Evolutionary conservation across 2,888 invertebrate species (phyloP), one percentile per base, ranked within the genome.

Genomic region (Microchrysa polita): DNA sequence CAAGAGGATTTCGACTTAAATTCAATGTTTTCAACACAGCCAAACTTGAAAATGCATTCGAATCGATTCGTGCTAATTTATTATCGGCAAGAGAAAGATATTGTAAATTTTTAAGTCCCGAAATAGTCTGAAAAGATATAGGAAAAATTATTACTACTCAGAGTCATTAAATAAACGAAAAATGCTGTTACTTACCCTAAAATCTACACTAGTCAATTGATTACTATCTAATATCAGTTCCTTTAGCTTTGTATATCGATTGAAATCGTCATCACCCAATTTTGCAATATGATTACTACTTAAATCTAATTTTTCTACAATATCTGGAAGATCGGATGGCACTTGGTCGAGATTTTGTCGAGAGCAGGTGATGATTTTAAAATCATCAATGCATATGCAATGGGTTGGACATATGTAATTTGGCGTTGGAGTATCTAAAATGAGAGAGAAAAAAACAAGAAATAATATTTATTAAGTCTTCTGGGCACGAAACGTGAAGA

Each of bases 341-440:
- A 89, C 83, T 78, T 87, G 85, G 18, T 85, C 85, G 72, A 89
- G 81, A 44, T 82, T 84, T 73, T 83, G 84, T 77, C 86, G 84
- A 10, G 87, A 84, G 80, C 89, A 89, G 80, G 87, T 85, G 61
- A 84, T 78, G 74, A 78, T 80, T 78, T 80, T 81, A 67, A 78
- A 81, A 42, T 82, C 81, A 77, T 83, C 81, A 67, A 80, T 67
- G 74, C 85, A 85, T 7, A 77, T 79, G 73, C 85, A 85, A 23
- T 78, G 78, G 20, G 79, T 78, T 1, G 85, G 85, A 73, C 85
- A 85, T 71, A 48, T 12, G 12, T 48, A 48, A 10, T 48, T 48
- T 2, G 48, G 5, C 4, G 48, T 48, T 48, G 48, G 48, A 48
- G 48, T 48, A 48, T 48, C 48, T 48, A 12, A n/a, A 48, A 48